Conservation (phyloP, 2,888 invertebrate genomes). For the Himalopsyche japonica region DNA sequence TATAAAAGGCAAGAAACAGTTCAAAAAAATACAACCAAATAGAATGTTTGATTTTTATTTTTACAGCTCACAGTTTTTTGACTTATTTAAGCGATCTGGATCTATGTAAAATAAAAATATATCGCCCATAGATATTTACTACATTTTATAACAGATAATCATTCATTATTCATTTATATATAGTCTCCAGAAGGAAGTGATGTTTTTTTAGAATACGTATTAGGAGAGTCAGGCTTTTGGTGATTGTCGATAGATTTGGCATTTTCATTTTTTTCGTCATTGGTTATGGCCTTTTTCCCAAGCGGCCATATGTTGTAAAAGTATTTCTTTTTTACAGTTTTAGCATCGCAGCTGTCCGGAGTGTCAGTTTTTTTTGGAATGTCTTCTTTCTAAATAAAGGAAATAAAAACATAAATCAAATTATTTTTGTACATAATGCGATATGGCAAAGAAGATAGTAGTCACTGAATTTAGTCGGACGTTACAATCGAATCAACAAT, state of each 20-base stretch:
- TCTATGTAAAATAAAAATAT: too few relatives aligned
- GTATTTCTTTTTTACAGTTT: background rate
- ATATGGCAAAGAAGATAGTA: too few relatives aligned
- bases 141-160: too few relatives aligned
- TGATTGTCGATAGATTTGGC: background rate
- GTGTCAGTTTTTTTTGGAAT: background rate
- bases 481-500: too few relatives aligned
- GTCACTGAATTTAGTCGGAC: too few relatives aligned
- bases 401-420: background rate
- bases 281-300: background rate
- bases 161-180: background rate
- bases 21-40: too few relatives aligned
- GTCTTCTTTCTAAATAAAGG: background rate
- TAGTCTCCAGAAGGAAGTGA: conserved; percentile 11
- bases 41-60: too few relatives aligned
- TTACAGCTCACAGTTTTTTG: too few relatives aligned
- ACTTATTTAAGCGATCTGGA: too few relatives aligned
- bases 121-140: too few relatives aligned
- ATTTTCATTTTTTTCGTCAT: background rate
- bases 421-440: too few relatives aligned
- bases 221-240: background rate
- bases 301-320: background rate
- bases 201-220: conserved; percentile 10
- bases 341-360: background rate
- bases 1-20: too few relatives aligned